Evolutionary conservation across 2,888 invertebrate genomes (phyloP).

Genomic region (Acheta domesticus): DNA sequence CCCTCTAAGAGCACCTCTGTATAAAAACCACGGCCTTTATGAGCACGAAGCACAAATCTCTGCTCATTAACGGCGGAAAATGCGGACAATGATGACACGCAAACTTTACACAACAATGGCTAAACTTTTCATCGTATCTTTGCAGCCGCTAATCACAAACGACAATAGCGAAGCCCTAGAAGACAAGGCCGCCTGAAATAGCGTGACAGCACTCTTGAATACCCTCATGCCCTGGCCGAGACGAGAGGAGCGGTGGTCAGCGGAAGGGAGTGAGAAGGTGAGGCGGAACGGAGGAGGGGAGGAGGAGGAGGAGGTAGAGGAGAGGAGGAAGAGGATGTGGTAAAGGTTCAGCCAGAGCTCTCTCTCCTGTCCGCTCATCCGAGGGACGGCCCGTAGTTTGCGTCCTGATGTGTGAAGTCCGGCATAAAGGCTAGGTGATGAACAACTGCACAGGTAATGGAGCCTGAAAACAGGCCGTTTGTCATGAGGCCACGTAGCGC

Average conservation of each 20-base stretch:
- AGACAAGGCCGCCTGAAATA: background rate
- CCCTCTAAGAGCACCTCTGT: too few species aligned
- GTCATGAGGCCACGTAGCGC: background rate
- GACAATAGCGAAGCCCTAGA: background rate
- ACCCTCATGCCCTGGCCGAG: background rate
- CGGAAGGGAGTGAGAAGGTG: too few species aligned
- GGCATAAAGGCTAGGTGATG: conserved; percentile 7
- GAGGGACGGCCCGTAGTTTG: background rate
- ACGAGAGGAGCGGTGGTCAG: too few species aligned
- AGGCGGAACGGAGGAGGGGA: too few species aligned
- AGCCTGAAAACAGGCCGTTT: conserved; percentile 18
- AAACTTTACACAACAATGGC: background rate
- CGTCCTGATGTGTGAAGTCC: conserved; percentile 18
- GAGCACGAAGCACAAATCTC: background rate
- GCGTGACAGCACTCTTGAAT: background rate
- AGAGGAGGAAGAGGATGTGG: background rate
- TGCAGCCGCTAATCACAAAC: background rate
- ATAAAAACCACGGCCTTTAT: background rate
- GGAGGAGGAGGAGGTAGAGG: too few species aligned
- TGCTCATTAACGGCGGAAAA: background rate
- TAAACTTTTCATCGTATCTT: background rate
- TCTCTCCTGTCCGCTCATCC: background rate
- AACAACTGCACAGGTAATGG: conserved; percentile 18
- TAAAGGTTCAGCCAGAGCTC: background rate
- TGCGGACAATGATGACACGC: background rate